A percentile compares a stretch with the other conserved stretches of the same genome.
Conservation (phyloP, 2,113 vertebrate species). For the Pachypanchax playfairii region DNA sequence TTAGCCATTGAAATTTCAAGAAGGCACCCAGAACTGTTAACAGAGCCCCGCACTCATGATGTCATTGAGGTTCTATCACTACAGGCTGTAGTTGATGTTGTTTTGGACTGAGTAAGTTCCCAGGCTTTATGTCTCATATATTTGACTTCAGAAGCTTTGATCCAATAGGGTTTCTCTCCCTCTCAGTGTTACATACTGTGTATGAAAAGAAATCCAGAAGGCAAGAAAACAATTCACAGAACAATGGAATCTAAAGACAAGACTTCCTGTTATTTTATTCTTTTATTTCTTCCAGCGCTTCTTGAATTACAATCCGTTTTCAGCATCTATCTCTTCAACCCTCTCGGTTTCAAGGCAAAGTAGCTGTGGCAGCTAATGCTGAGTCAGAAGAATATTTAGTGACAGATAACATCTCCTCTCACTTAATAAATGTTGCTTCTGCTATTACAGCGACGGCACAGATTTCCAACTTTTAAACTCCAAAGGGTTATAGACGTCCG, state of each 20-base stretch:
- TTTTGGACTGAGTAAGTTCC: slow-evolving; percentile 56
- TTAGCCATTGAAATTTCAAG: slow-evolving; percentile 70
- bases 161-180: slow-evolving; percentile 40
- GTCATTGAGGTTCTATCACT: slow-evolving; percentile 77
- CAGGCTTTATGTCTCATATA: slow-evolving; percentile 63
- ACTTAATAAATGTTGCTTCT: slow-evolving; percentile 24
- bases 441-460: not conserved
- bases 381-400: slow-evolving; percentile 41
- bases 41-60: slow-evolving; percentile 63
- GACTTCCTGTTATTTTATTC: slow-evolving; percentile 29
- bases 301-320: slow-evolving; percentile 41
- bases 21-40: slow-evolving; percentile 56
- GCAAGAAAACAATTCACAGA: slow-evolving; percentile 1
- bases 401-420: slow-evolving; percentile 49
- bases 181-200: slow-evolving; percentile 44
- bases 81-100: slow-evolving; percentile 64
- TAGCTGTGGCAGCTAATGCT: slow-evolving; percentile 62
- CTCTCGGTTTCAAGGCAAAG: slow-evolving; percentile 49
- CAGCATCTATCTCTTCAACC: slow-evolving; percentile 26
- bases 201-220: slow-evolving; percentile 34
- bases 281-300: not conserved
- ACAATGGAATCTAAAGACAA: slow-evolving; percentile 14
- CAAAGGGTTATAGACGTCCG: not conserved
- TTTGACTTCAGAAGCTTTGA: slow-evolving; percentile 34
- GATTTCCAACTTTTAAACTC: not conserved